Conservation (phyloP, 2,888 invertebrate species). For the Philonicus albiceps region DNA sequence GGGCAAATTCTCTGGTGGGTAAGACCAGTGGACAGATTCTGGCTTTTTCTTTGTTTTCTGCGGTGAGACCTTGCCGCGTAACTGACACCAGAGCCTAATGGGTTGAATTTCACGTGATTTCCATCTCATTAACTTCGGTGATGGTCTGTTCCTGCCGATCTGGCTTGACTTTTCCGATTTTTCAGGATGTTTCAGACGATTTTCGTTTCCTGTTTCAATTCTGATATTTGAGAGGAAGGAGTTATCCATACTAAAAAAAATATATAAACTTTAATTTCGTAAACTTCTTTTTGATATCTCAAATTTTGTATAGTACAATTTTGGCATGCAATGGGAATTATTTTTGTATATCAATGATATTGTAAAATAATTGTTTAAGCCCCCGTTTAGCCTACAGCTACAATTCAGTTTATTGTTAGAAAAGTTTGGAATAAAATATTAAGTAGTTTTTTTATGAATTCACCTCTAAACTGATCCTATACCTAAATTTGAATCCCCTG, state of each 20-base stretch:
- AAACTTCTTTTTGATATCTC: too few species aligned
- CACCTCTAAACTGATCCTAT: neutral
- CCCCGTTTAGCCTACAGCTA: too few species aligned
- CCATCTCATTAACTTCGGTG: conserved; percentile 46
- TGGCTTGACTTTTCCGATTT: neutral
- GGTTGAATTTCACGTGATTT: conserved; percentile 47
- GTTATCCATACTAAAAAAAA: neutral
- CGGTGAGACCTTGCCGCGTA: conserved; percentile 1
- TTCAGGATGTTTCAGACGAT: neutral
- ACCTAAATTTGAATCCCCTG: neutral
- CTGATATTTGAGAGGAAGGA: neutral
- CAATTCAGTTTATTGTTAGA: too few species aligned
- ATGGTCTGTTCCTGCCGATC: conserved; percentile 16
- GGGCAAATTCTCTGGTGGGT: neutral
- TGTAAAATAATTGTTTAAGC: too few species aligned
- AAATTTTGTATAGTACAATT: too few species aligned
- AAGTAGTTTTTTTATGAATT: neutral
- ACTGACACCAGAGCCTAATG: conserved; percentile 33
- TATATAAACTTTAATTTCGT: too few species aligned
- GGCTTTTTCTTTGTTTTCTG: conserved; percentile 17
- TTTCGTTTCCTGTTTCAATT: neutral
- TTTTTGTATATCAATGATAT: too few species aligned
- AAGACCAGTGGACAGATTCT: conserved; percentile 27
- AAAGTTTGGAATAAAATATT: too few species aligned
- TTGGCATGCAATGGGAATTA: too few species aligned